Conservation (phyloP, 2,797 vertebrate genomes). For the Sciurus carolinensis region DNA sequence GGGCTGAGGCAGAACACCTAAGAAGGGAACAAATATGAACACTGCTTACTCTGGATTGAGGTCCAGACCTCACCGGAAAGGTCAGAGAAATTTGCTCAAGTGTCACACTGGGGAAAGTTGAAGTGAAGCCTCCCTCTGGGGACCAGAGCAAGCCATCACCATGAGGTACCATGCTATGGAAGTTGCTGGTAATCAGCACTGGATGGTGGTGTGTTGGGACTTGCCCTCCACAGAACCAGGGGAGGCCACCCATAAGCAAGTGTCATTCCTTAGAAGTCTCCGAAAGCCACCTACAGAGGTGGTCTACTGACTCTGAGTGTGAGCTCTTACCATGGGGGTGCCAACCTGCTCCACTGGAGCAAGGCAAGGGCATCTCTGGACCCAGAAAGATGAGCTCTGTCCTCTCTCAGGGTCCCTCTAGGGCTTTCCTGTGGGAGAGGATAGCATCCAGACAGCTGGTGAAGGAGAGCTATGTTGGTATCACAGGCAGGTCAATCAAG, state of each 20-base stretch:
- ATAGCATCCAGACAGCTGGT: background rate
- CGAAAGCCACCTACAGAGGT: background rate
- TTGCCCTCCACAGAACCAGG: background rate
- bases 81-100: background rate
- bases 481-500: too few relatives aligned
- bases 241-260: background rate
- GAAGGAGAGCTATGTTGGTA: background rate
- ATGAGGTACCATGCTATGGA: background rate
- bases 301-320: background rate
- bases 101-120: background rate
- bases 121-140: background rate
- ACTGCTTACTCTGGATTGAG: background rate
- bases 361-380: background rate
- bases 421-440: background rate
- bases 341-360: background rate
- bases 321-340: accelerated
- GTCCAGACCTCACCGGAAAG: background rate
- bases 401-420: background rate
- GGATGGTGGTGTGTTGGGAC: background rate
- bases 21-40: background rate
- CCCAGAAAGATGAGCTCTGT: background rate
- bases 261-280: background rate
- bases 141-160: too few relatives aligned
- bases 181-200: background rate
- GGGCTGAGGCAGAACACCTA: background rate